Conservation (phyloP, 1,140 invertebrate genomes). For the Zaprionus nigranus region DNA sequence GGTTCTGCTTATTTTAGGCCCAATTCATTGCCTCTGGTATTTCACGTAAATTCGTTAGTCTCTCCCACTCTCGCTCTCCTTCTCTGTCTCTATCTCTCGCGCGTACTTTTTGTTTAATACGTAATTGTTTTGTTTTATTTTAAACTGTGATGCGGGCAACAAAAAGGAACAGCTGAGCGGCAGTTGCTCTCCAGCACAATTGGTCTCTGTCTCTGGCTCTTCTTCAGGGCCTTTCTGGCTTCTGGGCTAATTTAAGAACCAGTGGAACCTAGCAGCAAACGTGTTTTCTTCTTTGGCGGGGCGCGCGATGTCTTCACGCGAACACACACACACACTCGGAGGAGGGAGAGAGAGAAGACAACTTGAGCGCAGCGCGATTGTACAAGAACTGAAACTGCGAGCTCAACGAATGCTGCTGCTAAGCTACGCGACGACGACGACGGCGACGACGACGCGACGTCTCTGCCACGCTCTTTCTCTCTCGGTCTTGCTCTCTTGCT, state of each 20-base stretch:
- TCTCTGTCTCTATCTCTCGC: not conserved
- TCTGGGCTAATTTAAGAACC: conserved; percentile 31
- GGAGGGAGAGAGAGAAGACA: conserved; percentile 14
- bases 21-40: conserved; percentile 28
- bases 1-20: conserved; percentile 38
- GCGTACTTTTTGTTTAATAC: conserved; percentile 24
- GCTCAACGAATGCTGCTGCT: conserved; percentile 48
- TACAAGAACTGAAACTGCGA: conserved; percentile 68
- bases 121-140: conserved; percentile 38
- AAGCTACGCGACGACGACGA: conserved; percentile 27
- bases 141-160: conserved; percentile 5
- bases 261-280: conserved; percentile 31
- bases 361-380: conserved; percentile 59
- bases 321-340: not conserved
- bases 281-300: conserved; percentile 47
- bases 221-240: not conserved
- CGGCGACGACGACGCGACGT: conserved; percentile 13
- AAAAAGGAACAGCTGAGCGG: conserved; percentile 14
- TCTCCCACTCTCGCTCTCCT: not conserved
- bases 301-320: conserved; percentile 43
- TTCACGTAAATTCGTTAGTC: conserved; percentile 23
- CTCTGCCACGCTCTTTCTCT: conserved; percentile 20
- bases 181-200: conserved; percentile 22
- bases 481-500: conserved; percentile 8
- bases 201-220: conserved; percentile 4